phyloP scores from a whole-genome alignment of 1,140 invertebrate species.

The Propsilocerus akamusi region DNA sequence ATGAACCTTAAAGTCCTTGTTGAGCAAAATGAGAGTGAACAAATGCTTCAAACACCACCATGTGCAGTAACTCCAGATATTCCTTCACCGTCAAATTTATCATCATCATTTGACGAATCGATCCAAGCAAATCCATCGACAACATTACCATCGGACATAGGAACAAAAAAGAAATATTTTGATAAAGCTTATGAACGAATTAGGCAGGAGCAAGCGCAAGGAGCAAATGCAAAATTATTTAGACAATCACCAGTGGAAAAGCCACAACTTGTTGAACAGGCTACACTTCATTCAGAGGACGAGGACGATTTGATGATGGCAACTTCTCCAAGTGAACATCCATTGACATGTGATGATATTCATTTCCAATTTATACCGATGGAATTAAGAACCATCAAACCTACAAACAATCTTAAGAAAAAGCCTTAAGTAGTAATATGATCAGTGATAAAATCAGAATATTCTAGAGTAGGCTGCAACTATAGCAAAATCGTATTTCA shows the following conservation, averaged over 20 bases:
- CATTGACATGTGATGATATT: constrained; percentile 24
- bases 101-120: no score
- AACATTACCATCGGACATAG: not conserved
- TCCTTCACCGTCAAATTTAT: no score
- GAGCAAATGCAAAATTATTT: not conserved
- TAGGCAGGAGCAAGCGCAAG: not conserved
- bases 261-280: not conserved
- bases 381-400: constrained; percentile 23
- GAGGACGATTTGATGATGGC: constrained; percentile 11
- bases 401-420: constrained; percentile 10
- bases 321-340: constrained; percentile 19
- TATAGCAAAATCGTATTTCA: no score
- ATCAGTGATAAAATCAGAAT: no score
- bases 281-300: not conserved
- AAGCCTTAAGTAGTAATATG: no score
- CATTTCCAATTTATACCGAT: constrained; percentile 27
- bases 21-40: constrained; percentile 29
- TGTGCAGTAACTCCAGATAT: constrained; percentile 24
- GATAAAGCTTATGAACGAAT: not conserved
- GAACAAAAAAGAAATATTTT: not conserved
- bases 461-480: no score
- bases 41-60: constrained; percentile 25
- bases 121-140: not conserved
- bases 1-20: constrained; percentile 32
- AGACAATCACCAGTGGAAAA: not conserved